Conservation (phyloP, 2,888 invertebrate genomes). For the Frankliniella fusca region DNA sequence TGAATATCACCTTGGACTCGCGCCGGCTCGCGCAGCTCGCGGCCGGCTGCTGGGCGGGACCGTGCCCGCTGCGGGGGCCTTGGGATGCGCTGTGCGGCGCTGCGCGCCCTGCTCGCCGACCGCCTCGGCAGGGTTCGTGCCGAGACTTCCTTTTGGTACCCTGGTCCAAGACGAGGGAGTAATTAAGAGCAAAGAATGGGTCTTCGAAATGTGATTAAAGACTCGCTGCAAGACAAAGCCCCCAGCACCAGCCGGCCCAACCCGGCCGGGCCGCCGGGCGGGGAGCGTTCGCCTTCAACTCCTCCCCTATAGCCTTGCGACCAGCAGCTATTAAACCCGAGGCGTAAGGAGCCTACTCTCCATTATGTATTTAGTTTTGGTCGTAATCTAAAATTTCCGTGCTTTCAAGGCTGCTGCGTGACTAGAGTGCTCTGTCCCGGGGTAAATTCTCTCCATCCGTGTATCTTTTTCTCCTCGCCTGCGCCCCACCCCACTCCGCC, state of each 20-base stretch:
- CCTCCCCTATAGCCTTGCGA: too few relatives aligned
- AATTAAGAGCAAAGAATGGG: background rate
- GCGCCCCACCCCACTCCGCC: background rate
- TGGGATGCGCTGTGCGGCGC: background rate
- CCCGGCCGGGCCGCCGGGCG: background rate
- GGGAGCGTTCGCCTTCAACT: too few relatives aligned
- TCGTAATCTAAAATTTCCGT: background rate
- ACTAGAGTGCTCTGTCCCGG: background rate
- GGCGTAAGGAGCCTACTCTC: too few relatives aligned
- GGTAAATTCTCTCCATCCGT: too few relatives aligned
- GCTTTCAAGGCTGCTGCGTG: background rate
- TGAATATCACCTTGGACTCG: too few relatives aligned
- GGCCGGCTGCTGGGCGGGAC: background rate
- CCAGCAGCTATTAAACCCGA: too few relatives aligned
- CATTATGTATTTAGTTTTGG: too few relatives aligned
- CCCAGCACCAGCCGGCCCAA: too few relatives aligned
- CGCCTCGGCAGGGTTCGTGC: too few relatives aligned
- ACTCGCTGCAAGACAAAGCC: background rate
- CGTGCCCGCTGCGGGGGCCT: background rate
- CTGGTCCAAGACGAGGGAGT: background rate
- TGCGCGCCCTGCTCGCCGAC: background rate
- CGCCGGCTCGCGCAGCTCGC: too few relatives aligned
- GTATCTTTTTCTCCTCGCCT: too few relatives aligned
- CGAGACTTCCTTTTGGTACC: background rate
- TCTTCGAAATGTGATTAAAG: conserved; percentile 5